Evolutionary conservation across 2,797 vertebrate species (phyloP), one percentile per base, ranked within the genome.

Genomic region (Schizopygopsis malacanthus): DNA sequence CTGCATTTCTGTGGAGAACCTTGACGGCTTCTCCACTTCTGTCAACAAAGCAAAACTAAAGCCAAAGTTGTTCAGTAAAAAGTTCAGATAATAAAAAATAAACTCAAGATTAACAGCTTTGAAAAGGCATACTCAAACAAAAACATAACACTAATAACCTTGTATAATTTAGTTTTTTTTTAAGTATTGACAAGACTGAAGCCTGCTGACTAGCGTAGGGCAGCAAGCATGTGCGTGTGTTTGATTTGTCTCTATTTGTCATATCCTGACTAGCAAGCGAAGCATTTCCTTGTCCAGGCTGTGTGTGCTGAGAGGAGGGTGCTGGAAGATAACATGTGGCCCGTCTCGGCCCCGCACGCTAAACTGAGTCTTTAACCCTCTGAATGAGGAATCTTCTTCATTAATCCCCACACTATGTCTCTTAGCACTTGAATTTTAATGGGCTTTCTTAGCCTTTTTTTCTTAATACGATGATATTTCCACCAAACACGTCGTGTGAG

Each of bases 401-500:
- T 94, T 95, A 95, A 95, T 93, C 94, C 94, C 86, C 91, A 93
- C 91, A 94, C 93, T 93, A 93, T 93, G 93, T 94, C 92, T 91
- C 86, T 90, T 91, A 92, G 91, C 90, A 91, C 90, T 93, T 93
- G 92, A 93, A 94, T 94, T 94, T 95, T 94, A 95, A 95, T 95
- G 92, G 94, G 92, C 94, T 94, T 95, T 92, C 91, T 92, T 92
- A 92, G 93, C 92, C 92, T 89, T 91, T 91, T 89, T 91, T 88
- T 33, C 90, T 81, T 87, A 85, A 89, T 86, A 90, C 85, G 90
- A 91, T 91, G 91, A 85, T 81, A 80, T 87, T 84, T 81, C 65
- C 59, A 56, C 59, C 41, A 70, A 84, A 88, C 83, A 89, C 47
- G 77, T 71, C 56, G 84, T n/a, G 41, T 75, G 71, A 86, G 86